These are phyloP conservation scores for Etheostoma cragini DNA, from an alignment of 2,113 vertebrate species.

Conservation along the genomic window DNA sequence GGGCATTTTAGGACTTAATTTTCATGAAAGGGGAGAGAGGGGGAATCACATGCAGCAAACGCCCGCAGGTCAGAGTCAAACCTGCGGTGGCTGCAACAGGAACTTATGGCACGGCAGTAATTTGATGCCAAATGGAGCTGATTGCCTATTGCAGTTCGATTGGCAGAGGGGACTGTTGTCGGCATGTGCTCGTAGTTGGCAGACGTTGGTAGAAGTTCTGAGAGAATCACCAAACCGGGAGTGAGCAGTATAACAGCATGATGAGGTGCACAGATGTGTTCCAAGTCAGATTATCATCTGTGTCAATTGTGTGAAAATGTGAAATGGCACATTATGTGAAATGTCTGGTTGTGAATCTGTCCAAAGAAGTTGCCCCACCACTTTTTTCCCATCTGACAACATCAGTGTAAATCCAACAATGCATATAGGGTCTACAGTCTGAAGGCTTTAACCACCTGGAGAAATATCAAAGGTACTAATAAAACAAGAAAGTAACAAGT, in stretches of 20 bases:
- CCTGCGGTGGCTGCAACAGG: too few species aligned
- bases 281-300: not conserved
- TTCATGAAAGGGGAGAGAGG: too few species aligned
- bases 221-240: not conserved
- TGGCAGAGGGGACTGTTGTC: not conserved
- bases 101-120: not conserved
- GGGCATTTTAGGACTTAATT: too few species aligned
- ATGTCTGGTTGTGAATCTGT: not conserved
- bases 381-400: not conserved
- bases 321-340: not conserved
- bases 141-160: not conserved
- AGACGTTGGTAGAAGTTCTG: too few species aligned
- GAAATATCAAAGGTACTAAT: not conserved
- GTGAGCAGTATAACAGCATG: not conserved
- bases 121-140: not conserved
- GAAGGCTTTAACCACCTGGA: not conserved
- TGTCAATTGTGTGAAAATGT: not conserved
- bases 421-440: not conserved
- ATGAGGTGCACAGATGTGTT: not conserved
- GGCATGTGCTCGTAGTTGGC: too few species aligned
- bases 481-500: not conserved
- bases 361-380: not conserved
- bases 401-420: not conserved
- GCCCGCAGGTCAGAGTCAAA: too few species aligned
- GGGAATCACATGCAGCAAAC: too few species aligned